phyloP scores from a whole-genome alignment of 1,140 invertebrate genomes.

The Drosophila punjabiensis region DNA sequence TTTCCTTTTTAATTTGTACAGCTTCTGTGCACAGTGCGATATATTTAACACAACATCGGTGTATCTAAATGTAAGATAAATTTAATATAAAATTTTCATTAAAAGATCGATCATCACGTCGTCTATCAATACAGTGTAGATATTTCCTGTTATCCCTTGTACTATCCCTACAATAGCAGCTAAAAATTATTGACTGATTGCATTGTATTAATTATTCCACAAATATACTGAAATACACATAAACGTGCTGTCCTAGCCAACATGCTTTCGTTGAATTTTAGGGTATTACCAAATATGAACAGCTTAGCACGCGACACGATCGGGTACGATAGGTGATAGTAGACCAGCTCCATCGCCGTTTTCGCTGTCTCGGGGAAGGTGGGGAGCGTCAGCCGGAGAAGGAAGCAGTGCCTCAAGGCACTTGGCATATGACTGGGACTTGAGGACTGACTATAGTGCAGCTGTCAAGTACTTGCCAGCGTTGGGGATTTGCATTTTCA shows the following conservation, averaged over 20 bases:
- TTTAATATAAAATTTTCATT: no score
- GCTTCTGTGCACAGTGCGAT: no score
- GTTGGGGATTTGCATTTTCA: slow-evolving; percentile 75
- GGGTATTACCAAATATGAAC: slow-evolving; percentile 65
- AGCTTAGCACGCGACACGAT: slow-evolving; percentile 74
- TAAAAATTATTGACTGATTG: no score
- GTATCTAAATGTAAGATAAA: no score
- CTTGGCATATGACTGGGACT: slow-evolving; percentile 60
- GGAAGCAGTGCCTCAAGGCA: slow-evolving; percentile 64
- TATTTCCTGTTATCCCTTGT: no score
- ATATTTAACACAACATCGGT: no score
- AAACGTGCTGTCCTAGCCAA: not conserved
- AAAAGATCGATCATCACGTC: no score
- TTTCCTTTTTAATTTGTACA: no score
- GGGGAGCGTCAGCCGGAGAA: slow-evolving; percentile 13
- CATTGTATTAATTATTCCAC: no score
- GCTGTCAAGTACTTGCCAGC: slow-evolving; percentile 70
- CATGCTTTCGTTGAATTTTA: not conserved
- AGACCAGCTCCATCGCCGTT: slow-evolving; percentile 47
- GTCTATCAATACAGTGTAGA: no score
- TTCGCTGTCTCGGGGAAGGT: slow-evolving; percentile 8
- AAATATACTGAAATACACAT: no score
- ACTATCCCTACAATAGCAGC: not conserved
- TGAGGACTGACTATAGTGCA: slow-evolving; percentile 48
- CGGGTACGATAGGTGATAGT: slow-evolving; percentile 63